These are phyloP conservation scores for Muscidifurax raptorellus DNA, from an alignment of 1,140 invertebrate species.

Conservation along the genomic window DNA sequence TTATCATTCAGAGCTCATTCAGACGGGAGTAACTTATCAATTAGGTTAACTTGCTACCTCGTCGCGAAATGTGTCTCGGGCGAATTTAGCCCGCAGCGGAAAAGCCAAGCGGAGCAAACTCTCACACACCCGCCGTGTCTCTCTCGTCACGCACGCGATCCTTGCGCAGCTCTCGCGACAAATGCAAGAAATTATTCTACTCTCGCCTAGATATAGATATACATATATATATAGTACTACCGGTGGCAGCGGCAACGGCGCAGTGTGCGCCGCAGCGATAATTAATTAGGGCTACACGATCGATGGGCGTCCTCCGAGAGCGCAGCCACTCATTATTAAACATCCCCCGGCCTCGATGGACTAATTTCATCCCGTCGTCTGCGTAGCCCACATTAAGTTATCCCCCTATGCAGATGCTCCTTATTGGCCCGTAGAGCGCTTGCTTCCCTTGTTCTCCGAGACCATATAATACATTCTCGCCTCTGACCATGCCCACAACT, in stretches of 20 bases:
- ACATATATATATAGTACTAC: not conserved
- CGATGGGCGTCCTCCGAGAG: slow-evolving; percentile 61
- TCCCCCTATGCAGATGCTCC: slow-evolving; percentile 20
- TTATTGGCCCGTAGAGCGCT: not conserved
- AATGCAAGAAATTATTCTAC: slow-evolving; percentile 47
- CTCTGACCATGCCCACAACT: too few relatives aligned
- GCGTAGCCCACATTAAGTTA: slow-evolving; percentile 29
- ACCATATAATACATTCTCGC: not conserved
- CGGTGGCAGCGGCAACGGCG: not conserved
- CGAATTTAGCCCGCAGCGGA: slow-evolving; percentile 25
- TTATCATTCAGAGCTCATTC: slow-evolving; percentile 48
- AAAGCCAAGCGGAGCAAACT: not conserved
- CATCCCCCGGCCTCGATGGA: slow-evolving; percentile 57
- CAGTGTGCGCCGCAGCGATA: slow-evolving; percentile 49
- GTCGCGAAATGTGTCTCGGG: slow-evolving; percentile 31
- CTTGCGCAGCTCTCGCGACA: slow-evolving; percentile 34
- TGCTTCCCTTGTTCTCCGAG: not conserved
- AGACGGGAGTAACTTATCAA: slow-evolving; percentile 48
- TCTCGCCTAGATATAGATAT: not conserved
- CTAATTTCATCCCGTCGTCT: slow-evolving; percentile 55
- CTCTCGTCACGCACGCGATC: slow-evolving; percentile 32
- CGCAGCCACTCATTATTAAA: slow-evolving; percentile 67
- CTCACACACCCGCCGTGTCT: slow-evolving; percentile 2
- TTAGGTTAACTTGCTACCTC: slow-evolving; percentile 40
- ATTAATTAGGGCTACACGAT: slow-evolving; percentile 66